Evolutionary conservation across 2,113 vertebrate species (phyloP).

Genomic region (Cochlearius cochlearius): DNA sequence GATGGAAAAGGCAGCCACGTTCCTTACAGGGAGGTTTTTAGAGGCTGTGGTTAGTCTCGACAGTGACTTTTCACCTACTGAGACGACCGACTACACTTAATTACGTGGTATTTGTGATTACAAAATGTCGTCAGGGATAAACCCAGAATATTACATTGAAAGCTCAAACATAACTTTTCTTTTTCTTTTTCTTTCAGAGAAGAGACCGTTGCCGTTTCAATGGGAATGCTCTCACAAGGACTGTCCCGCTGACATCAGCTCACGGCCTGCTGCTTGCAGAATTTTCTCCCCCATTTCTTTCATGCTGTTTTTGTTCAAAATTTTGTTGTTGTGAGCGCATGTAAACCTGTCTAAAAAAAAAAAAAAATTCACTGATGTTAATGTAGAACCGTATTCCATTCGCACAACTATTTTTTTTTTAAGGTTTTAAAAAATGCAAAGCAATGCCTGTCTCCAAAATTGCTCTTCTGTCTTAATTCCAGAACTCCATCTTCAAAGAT

Average conservation of each 20-base stretch:
- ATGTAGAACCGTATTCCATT: neutral
- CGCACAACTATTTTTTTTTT: neutral
- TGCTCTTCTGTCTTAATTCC: neutral
- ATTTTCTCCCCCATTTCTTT: neutral
- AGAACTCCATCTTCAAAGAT: neutral
- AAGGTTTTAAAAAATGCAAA: neutral
- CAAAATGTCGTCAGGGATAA: neutral
- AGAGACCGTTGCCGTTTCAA: constrained; percentile 25
- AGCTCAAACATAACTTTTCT: neutral
- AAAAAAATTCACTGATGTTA: neutral
- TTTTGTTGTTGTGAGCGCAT: neutral
- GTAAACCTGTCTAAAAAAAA: neutral
- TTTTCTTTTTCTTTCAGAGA: constrained; percentile 19
- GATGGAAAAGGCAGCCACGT: neutral
- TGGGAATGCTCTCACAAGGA: neutral
- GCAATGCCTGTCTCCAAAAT: neutral
- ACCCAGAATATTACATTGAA: neutral
- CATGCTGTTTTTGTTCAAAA: neutral
- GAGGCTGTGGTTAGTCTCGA: neutral
- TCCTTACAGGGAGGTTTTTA: too few relatives aligned
- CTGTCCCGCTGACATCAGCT: neutral
- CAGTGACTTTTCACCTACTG: neutral
- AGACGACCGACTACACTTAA: neutral
- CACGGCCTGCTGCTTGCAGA: neutral
- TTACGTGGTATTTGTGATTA: neutral